Conservation (phyloP, 2,797 vertebrate species). For the Danio tinwini region DNA sequence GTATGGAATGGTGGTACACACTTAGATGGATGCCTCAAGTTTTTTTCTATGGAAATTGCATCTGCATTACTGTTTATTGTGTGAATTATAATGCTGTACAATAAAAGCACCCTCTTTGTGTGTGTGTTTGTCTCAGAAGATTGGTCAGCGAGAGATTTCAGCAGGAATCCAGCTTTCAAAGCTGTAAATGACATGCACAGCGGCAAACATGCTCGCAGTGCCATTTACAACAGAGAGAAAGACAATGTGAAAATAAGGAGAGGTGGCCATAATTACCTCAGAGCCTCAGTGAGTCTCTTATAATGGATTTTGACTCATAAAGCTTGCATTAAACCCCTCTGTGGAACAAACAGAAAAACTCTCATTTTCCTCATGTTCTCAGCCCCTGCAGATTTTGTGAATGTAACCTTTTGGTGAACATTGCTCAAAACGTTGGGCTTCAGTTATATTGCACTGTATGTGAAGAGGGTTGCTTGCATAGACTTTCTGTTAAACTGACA, state of each 20-base stretch:
- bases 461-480: background rate
- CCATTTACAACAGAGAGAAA: conserved; percentile 11
- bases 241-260: conserved; percentile 21
- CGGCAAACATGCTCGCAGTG: background rate
- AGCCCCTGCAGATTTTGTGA: background rate
- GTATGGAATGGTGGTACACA: background rate
- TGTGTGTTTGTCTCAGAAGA: background rate
- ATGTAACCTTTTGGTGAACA: background rate
- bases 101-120: background rate
- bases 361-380: background rate
- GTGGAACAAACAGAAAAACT: background rate
- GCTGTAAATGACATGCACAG: conserved; percentile 39
- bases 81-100: background rate
- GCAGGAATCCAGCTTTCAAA: conserved; percentile 5
- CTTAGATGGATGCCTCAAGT: background rate
- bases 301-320: conserved; percentile 1
- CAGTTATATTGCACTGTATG: background rate
- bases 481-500: background rate
- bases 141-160: conserved; percentile 22
- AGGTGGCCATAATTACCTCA: conserved; percentile 24
- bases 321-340: conserved; percentile 20
- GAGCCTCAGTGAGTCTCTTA: conserved; percentile 12
- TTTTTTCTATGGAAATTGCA: background rate
- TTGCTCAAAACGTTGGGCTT: background rate
- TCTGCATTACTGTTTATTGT: too few relatives aligned